Base-by-base conservation (phyloP, 2,113 vertebrate genomes). In the Neomonachus schauinslandi region DNA sequence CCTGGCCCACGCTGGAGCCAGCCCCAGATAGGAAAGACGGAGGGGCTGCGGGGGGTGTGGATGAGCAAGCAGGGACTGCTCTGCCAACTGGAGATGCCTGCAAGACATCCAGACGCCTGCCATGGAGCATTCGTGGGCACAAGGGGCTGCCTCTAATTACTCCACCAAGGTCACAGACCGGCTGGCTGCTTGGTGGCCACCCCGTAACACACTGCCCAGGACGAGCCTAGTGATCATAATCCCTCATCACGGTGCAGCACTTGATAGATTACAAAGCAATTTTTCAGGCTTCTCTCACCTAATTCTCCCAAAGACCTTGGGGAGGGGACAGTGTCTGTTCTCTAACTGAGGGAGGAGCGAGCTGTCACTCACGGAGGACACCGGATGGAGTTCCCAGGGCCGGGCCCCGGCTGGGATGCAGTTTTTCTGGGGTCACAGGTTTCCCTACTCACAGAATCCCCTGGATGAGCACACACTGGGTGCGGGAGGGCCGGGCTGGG, bases 1-100 rank as follows among this genome's bases (percentile, higher is more conserved):
- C 28, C 63, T 31, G 13, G 63, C 14, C 28, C 12, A 49, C 4
- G 2, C 7, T 4, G 39, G 13, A 77, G 55, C 31, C 55, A 49
- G 36, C 53, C 51, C 36, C 51, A 74, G 74, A 5, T 10, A 49
- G 53, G 53, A 82, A 46, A 7, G 31, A 55, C 0, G 4, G 42
- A 28, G 15, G 11, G 22, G 39, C 46, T 8, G 11, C 0, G 0
- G 39, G 1, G 55, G 19, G 82, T 22, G 18, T 39, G 1, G 0
- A 26, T 18, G 59, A 49, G n/a, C 16, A 76, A 31, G 26, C 28
- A 46, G 28, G 49, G 26, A 22, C 57, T 5, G n/a, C 59, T 67
- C 13, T 59, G 18, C 26, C 13, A 15, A 3, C 14, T 36, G 1
- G 24, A 69, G 59, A 31, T 21, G n/a, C 61, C n/a, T 14, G 1